Conservation (phyloP, 2,797 vertebrate genomes). For the Botia kubotai region DNA sequence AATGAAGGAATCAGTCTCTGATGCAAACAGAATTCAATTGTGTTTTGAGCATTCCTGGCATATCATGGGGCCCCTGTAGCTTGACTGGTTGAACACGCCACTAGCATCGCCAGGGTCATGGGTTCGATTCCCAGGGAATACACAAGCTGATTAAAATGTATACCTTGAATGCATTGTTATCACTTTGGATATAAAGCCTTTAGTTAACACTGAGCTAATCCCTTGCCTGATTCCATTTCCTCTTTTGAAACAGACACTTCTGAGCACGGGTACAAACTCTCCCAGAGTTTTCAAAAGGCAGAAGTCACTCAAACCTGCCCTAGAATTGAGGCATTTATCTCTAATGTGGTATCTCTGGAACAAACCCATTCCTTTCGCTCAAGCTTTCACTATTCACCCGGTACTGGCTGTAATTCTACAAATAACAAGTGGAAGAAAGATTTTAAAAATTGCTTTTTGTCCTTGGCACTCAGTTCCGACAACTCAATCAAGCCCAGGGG, state of each 20-base stretch:
- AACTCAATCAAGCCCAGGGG: constrained; percentile 72
- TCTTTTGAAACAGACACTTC: constrained; percentile 44
- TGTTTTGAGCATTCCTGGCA: constrained; percentile 62
- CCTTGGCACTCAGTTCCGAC: constrained; percentile 74
- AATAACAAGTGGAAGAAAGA: constrained; percentile 54
- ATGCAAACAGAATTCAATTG: constrained; percentile 68
- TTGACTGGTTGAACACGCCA: neutral
- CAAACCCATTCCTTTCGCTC: constrained; percentile 61
- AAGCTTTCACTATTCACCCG: constrained; percentile 53
- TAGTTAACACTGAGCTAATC: constrained; percentile 42
- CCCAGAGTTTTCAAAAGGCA: constrained; percentile 76
- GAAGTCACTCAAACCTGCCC: constrained; percentile 74
- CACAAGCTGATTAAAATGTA: constrained; percentile 21
- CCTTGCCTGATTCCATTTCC: constrained; percentile 67
- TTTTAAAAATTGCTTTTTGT: constrained; percentile 63
- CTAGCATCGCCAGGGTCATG: neutral
- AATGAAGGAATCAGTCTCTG: constrained; percentile 69
- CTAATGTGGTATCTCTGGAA: constrained; percentile 72
- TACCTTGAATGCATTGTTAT: constrained; percentile 17
- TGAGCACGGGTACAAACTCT: constrained; percentile 57
- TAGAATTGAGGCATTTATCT: constrained; percentile 79
- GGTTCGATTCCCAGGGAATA: constrained; percentile 11
- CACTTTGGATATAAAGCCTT: neutral
- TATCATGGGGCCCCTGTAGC: constrained; percentile 36
- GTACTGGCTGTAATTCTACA: constrained; percentile 30